Evolutionary conservation across 2,888 invertebrate genomes (phyloP).

Genomic region (Agrilus biguttatus): DNA sequence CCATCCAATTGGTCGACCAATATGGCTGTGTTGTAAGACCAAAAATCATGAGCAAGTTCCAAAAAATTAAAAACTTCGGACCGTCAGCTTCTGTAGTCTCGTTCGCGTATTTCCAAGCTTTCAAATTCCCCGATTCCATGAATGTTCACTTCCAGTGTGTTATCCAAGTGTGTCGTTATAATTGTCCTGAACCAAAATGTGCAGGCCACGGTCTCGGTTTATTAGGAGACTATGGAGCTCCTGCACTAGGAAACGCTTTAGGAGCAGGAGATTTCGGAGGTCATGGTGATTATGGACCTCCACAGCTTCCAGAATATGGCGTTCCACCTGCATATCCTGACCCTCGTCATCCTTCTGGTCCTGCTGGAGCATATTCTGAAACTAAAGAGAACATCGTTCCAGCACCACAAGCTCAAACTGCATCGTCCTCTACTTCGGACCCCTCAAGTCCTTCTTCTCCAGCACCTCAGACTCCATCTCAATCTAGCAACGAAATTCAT

Average conservation of each 20-base stretch:
- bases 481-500: constrained; percentile 52
- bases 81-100: constrained; percentile 88
- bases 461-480: constrained; percentile 39
- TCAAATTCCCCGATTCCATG: constrained; percentile 95
- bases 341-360: constrained; percentile 76
- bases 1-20: constrained; percentile 85
- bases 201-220: constrained; percentile 45
- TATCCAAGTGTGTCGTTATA: constrained; percentile 86
- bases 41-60: constrained; percentile 91
- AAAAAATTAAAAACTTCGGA: constrained; percentile 91
- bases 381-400: constrained; percentile 68
- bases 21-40: constrained; percentile 87
- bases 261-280: constrained; percentile 29
- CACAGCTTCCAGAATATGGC: constrained; percentile 52
- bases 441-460: constrained; percentile 41
- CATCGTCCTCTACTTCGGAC: constrained; percentile 50
- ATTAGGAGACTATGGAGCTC: constrained; percentile 50
- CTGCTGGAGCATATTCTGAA: constrained; percentile 69
- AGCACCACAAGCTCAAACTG: constrained; percentile 67
- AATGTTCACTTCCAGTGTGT: constrained; percentile 95
- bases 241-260: constrained; percentile 26
- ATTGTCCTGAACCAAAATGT: constrained; percentile 87
- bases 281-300: constrained; percentile 54
- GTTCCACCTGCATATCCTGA: constrained; percentile 74
- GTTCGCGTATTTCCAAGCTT: constrained; percentile 92